These are phyloP conservation scores for Drosophila gunungcola DNA, from an alignment of 1,140 invertebrate genomes.

Conservation along the genomic window DNA sequence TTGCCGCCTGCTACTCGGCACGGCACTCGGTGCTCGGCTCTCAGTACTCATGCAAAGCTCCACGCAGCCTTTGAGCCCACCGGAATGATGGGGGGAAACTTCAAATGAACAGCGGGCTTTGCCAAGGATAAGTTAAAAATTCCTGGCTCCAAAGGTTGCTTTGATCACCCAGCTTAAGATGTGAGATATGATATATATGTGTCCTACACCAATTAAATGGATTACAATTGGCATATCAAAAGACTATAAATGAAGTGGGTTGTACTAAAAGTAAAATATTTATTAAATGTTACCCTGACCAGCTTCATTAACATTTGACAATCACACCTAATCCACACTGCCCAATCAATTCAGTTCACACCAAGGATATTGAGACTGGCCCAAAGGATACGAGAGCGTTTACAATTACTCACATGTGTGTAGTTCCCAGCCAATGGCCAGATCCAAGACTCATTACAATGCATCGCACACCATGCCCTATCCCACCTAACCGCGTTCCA, in stretches of 20 bases:
- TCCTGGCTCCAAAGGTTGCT: conserved; percentile 9
- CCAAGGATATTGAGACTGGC: conserved; percentile 4
- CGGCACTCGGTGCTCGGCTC: not conserved
- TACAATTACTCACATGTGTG: conserved; percentile 10
- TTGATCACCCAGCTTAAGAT: not conserved
- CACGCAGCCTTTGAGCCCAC: conserved; percentile 32
- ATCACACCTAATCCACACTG: not conserved
- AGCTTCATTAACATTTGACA: conserved; percentile 9
- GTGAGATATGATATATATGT: not conserved
- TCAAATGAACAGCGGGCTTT: conserved; percentile 22
- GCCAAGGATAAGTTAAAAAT: conserved; percentile 10
- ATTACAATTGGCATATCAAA: not conserved
- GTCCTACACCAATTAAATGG: conserved; percentile 3
- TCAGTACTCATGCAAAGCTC: conserved; percentile 10
- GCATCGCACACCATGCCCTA: conserved; percentile 14
- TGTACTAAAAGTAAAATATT: not conserved
- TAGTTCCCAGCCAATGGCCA: conserved; percentile 9
- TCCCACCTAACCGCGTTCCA: conserved; percentile 3
- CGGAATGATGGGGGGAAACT: conserved; percentile 11
- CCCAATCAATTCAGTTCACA: conserved; percentile 15
- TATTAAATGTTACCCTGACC: not conserved
- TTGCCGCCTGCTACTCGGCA: conserved; percentile 4
- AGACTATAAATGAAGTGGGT: too few relatives aligned
- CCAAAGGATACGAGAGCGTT: not conserved
- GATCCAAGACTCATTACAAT: conserved; percentile 36